These are phyloP conservation scores for Scopus umbretta DNA, from an alignment of 2,113 vertebrate genomes.

Conservation along the genomic window DNA sequence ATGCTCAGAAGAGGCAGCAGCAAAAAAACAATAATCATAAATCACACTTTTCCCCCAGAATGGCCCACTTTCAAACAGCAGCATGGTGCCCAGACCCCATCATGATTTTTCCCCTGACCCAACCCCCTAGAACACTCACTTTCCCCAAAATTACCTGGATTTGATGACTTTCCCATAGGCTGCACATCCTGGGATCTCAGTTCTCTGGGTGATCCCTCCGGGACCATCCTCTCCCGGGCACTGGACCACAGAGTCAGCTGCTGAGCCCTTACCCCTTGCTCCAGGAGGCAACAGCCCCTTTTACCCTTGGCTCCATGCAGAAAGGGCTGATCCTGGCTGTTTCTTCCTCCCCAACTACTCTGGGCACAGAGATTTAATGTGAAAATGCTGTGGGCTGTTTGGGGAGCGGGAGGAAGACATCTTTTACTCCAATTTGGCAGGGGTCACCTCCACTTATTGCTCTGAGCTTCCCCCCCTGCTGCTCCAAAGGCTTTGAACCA, in stretches of 20 bases:
- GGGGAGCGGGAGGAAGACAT: not conserved
- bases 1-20: not conserved
- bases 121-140: not conserved
- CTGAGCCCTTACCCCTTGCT: not conserved
- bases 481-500: constrained; percentile 24
- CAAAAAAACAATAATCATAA: not conserved
- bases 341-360: not conserved
- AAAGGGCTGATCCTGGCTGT: not conserved
- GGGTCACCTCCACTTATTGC: not conserved
- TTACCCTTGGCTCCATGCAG: not conserved
- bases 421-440: constrained; percentile 26
- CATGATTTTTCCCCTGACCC: fast-evolving
- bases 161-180: not conserved
- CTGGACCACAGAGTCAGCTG: fast-evolving
- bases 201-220: not conserved
- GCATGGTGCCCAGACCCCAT: not conserved
- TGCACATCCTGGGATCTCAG: not conserved
- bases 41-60: not conserved
- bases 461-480: constrained; percentile 19
- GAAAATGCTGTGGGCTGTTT: constrained; percentile 1
- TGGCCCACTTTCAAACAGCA: not conserved
- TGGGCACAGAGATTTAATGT: not conserved
- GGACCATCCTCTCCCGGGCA: fast-evolving
- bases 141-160: not conserved
- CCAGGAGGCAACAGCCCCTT: not conserved